Evolutionary conservation across 1,140 invertebrate genomes (phyloP), one percentile per base, ranked within the genome.

Genomic region (Samia ricini): DNA sequence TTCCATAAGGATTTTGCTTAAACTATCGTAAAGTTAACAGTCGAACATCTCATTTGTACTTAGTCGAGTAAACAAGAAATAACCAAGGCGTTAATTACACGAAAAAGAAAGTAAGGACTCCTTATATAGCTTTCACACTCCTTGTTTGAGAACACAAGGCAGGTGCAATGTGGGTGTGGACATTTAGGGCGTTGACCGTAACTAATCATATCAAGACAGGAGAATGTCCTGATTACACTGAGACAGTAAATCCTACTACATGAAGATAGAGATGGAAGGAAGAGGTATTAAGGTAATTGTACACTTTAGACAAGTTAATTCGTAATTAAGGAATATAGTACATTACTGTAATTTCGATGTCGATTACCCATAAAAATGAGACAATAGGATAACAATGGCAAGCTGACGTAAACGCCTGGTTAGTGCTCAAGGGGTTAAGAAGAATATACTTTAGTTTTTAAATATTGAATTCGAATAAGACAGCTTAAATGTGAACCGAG

Each of bases 91-190:
- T 42, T 42, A 42, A 15, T 42, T 42, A 42, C 15, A 42, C 33
- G 26, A 26, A 26, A 26, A 42, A 10, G 33, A 42, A 42, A 12
- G 33, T 15, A 42, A 42, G n/a, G n/a, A n/a, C n/a, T 22, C 52
- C 52, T 55, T 55, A 12, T 55, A 55, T n/a, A 55, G 22, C n/a
- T 55, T 55, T 23, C 52, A 55, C 52, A 55, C 52, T 55, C 24
- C 22, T 55, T 24, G 24, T 55, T 55, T 23, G 52, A 51, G 33
- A 7, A 19, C 20, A 51, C n/a, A n/a, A n/a, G n/a, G 50, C 7
- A 4, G 21, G 52, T 18, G 5, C 10, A 55, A 15, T 21, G 52
- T 55, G 52, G 52, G 52, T 24, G 52, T 55, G 22, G 10, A 55
- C 12, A 23, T n/a, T n/a, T 24, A n/a, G 22, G 52, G 21, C 52